phyloP scores from a whole-genome alignment of 1,140 invertebrate genomes.

The Drosophila nigromelanica region DNA sequence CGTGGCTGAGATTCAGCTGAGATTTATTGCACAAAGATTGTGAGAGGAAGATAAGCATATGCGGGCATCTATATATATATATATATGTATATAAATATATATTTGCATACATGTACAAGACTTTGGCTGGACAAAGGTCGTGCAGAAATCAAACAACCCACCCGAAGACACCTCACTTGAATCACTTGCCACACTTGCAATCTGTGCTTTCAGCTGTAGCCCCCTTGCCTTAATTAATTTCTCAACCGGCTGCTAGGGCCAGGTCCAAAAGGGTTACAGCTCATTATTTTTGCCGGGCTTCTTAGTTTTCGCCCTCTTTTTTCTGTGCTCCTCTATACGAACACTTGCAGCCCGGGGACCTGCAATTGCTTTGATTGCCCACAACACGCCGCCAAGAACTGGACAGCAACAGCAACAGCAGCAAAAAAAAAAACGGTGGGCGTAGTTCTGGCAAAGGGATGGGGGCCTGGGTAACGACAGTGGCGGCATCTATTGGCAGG shows the following conservation, averaged over 20 bases:
- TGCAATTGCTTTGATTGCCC: slow-evolving; percentile 79
- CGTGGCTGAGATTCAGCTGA: slow-evolving; percentile 51
- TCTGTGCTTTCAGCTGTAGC: slow-evolving; percentile 13
- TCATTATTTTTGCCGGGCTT: slow-evolving; percentile 68
- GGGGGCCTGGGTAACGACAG: slow-evolving; percentile 9
- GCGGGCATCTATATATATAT: background rate
- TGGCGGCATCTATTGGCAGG: slow-evolving; percentile 1
- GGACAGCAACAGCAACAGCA: slow-evolving; percentile 26
- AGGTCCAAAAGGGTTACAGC: slow-evolving; percentile 70
- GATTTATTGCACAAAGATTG: slow-evolving; percentile 68
- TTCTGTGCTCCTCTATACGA: slow-evolving; percentile 20
- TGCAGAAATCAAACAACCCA: slow-evolving; percentile 72
- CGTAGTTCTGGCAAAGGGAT: slow-evolving; percentile 35
- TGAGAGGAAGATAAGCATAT: slow-evolving; percentile 22
- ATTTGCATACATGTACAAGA: background rate
- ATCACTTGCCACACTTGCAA: slow-evolving; percentile 38
- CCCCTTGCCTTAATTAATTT: background rate
- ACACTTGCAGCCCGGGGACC: slow-evolving; percentile 66
- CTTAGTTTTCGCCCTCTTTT: background rate
- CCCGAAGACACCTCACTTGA: slow-evolving; percentile 57
- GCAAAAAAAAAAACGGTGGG: slow-evolving; percentile 48
- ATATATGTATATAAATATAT: background rate
- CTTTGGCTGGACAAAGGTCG: slow-evolving; percentile 46
- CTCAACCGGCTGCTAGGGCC: too few species aligned
- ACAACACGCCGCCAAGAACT: slow-evolving; percentile 61